Conservation (phyloP, 2,888 invertebrate species). For the Venusia cambrica region DNA sequence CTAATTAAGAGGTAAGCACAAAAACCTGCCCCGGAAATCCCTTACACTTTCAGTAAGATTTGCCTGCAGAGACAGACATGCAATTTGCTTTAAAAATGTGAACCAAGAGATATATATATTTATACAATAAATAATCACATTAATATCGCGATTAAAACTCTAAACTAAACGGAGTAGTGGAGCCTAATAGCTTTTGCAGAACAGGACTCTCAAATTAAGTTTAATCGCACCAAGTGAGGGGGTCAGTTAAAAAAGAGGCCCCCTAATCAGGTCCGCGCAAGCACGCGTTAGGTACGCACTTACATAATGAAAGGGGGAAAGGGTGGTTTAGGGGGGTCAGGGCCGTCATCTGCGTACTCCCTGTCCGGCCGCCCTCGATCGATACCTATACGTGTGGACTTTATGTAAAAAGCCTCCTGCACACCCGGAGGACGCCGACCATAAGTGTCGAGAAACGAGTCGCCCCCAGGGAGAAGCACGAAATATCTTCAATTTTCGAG, state of each 20-base stretch:
- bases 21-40: too few relatives aligned
- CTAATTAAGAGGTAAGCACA: too few relatives aligned
- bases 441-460: conserved; percentile 80
- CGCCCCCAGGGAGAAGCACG: conserved; percentile 77
- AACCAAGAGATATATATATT: too few relatives aligned
- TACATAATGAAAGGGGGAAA: conserved; percentile 80
- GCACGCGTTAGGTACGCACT: conserved; percentile 79
- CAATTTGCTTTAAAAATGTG: too few relatives aligned
- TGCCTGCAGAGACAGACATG: too few relatives aligned
- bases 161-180: conserved; percentile 36
- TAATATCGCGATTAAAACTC: conserved; percentile 2
- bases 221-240: conserved; percentile 74
- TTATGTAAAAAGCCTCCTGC: conserved; percentile 81
- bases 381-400: conserved; percentile 81
- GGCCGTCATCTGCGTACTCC: conserved; percentile 80
- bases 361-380: conserved; percentile 78
- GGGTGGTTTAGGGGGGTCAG: conserved; percentile 49
- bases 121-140: neutral
- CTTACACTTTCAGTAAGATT: too few relatives aligned
- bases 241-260: conserved; percentile 80
- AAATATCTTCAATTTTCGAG: conserved; percentile 81
- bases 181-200: conserved; percentile 59
- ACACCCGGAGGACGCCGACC: conserved; percentile 77
- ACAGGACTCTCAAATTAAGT: conserved; percentile 74
- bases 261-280: conserved; percentile 79